Conservation (phyloP, 2,113 vertebrate species). For the Montifringilla adamsi region DNA sequence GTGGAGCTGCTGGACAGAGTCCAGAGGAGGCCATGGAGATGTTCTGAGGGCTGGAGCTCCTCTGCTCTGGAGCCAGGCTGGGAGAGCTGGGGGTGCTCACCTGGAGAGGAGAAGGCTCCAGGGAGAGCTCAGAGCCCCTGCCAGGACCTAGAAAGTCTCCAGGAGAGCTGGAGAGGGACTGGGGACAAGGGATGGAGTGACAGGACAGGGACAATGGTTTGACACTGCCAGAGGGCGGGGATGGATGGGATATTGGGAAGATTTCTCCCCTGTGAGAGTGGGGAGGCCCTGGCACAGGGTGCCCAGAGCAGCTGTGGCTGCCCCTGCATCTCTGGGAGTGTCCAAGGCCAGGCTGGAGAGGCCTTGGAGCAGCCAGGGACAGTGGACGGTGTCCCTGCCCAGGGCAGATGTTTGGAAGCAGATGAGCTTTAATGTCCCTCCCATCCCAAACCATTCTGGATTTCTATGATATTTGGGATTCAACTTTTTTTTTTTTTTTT, state of each 20-base stretch:
- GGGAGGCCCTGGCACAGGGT: rapidly evolving
- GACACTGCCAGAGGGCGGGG: background rate
- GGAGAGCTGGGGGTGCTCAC: background rate
- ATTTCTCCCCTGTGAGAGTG: rapidly evolving
- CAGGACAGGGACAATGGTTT: rapidly evolving
- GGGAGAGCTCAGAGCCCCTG: background rate
- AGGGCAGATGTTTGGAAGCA: rapidly evolving
- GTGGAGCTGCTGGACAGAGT: background rate
- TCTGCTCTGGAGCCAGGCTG: background rate
- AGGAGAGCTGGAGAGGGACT: background rate
- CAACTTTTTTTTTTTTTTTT: background rate
- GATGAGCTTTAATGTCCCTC: background rate
- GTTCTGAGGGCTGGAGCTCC: background rate
- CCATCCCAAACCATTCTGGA: background rate
- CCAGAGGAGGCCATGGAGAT: rapidly evolving
- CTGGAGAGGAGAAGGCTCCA: background rate
- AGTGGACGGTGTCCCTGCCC: background rate
- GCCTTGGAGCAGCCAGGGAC: rapidly evolving
- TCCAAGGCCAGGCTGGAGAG: rapidly evolving
- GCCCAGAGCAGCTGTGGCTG: background rate
- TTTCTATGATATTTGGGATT: background rate
- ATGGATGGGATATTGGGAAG: rapidly evolving
- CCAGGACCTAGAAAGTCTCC: background rate
- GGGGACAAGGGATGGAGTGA: rapidly evolving
- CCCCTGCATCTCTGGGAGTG: background rate